Percentiles rank a stretch among this genome's conserved stretches.
Conservation (phyloP, 2,113 vertebrate species). For the Petrocephalus microphthalmus region DNA sequence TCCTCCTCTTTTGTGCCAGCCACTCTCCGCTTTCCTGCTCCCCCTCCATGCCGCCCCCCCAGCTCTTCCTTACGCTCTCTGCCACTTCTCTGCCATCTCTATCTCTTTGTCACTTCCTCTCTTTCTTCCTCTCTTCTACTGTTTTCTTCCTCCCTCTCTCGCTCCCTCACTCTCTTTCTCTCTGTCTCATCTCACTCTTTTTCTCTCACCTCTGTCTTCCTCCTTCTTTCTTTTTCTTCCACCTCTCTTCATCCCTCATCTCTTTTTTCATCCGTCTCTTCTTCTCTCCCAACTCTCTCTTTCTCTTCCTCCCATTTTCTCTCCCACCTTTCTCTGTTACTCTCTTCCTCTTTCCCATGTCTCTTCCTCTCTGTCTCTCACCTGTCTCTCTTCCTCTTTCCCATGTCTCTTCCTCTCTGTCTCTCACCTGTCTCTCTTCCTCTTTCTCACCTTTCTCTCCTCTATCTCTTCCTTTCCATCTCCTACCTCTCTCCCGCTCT, state of each 20-base stretch:
- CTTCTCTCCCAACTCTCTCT: background rate
- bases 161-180: background rate
- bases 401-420: background rate
- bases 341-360: background rate
- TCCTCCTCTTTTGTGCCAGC: background rate
- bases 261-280: too few species aligned
- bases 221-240: background rate
- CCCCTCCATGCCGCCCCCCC: background rate
- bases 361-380: background rate
- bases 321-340: background rate
- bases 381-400: background rate
- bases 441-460: background rate
- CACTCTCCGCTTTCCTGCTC: too few species aligned
- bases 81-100: background rate
- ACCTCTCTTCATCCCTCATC: background rate
- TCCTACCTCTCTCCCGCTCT: accelerated
- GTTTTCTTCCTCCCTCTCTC: background rate
- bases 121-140: background rate
- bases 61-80: background rate
- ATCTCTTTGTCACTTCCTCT: background rate
- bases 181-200: too few species aligned
- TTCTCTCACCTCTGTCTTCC: background rate
- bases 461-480: background rate
- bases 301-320: background rate
- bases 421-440: background rate